A percentile compares a stretch with the other conserved stretches of the same genome.
phyloP scores from a whole-genome alignment of 2,113 vertebrate species.

The Tachuris rubrigastra region DNA sequence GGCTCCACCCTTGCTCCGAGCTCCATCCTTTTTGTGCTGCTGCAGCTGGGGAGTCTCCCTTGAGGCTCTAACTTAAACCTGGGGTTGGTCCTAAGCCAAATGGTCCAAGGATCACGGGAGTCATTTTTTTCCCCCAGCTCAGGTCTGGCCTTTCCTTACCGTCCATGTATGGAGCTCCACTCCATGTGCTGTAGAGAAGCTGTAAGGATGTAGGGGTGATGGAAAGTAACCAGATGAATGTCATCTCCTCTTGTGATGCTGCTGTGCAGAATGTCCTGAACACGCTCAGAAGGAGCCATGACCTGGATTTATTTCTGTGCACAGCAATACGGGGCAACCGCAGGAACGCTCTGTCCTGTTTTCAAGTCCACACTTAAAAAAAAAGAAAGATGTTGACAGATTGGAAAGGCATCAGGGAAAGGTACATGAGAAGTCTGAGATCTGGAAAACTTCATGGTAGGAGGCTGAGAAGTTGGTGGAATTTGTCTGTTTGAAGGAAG shows the following conservation, averaged over 20 bases:
- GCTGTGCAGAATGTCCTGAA: neutral
- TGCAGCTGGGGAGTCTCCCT: conserved; percentile 66
- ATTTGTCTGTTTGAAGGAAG: neutral
- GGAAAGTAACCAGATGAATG: neutral
- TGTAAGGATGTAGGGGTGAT: neutral
- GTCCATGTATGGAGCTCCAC: neutral
- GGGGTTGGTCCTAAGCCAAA: conserved; percentile 34
- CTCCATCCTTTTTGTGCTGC: conserved; percentile 56
- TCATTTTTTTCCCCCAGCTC: neutral
- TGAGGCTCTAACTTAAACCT: conserved; percentile 52
- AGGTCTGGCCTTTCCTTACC: neutral
- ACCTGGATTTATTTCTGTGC: neutral
- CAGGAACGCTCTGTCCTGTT: neutral
- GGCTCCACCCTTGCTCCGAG: conserved; percentile 65
- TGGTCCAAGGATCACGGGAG: conserved; percentile 59
- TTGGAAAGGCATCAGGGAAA: conserved; percentile 30
- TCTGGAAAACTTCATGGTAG: neutral
- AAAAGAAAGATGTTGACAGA: neutral
- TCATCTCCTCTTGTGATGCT: neutral
- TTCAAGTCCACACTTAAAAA: neutral
- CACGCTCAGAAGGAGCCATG: neutral
- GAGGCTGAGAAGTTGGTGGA: neutral
- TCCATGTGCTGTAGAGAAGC: neutral
- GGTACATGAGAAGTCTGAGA: neutral
- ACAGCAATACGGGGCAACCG: neutral